Percentiles rank a stretch among this genome's conserved stretches.
phyloP scores from a whole-genome alignment of 2,797 vertebrate genomes.

The Picus viridis region DNA sequence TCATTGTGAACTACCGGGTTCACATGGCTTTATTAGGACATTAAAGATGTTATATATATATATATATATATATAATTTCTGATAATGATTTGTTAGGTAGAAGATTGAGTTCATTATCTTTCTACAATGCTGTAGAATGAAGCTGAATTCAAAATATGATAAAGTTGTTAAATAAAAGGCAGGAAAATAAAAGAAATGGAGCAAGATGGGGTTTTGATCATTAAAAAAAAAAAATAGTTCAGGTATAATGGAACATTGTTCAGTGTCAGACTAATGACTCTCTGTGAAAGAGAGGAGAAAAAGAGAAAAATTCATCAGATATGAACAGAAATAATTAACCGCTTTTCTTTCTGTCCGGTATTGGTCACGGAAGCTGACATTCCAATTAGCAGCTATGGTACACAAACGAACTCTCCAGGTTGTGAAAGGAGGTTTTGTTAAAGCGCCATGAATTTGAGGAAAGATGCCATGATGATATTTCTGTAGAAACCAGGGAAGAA shows the following conservation, averaged over 20 bases:
- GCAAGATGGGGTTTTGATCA: conserved; percentile 73
- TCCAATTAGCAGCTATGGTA: conserved; percentile 78
- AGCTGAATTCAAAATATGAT: conserved; percentile 76
- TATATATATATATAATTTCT: neutral
- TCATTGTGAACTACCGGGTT: neutral
- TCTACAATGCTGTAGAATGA: conserved; percentile 46
- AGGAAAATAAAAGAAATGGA: conserved; percentile 71
- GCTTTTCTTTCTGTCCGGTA: conserved; percentile 71
- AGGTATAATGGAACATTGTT: conserved; percentile 80
- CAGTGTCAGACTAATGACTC: conserved; percentile 78
- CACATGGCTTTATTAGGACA: neutral
- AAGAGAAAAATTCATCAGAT: conserved; percentile 78
- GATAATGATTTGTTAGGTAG: conserved; percentile 59
- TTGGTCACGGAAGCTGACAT: conserved; percentile 70
- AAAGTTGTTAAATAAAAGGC: conserved; percentile 73
- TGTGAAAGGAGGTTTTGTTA: conserved; percentile 73
- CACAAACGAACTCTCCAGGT: conserved; percentile 51
- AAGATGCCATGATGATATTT: conserved; percentile 71
- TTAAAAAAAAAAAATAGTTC: conserved; percentile 75
- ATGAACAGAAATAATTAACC: conserved; percentile 82
- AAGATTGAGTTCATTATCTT: conserved; percentile 68
- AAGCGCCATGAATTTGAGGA: conserved; percentile 66
- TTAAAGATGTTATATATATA: neutral
- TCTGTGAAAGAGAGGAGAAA: conserved; percentile 67
- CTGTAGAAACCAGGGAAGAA: conserved; percentile 65